phyloP scores from a whole-genome alignment of 2,113 vertebrate species.

The Pollachius pollachius region DNA sequence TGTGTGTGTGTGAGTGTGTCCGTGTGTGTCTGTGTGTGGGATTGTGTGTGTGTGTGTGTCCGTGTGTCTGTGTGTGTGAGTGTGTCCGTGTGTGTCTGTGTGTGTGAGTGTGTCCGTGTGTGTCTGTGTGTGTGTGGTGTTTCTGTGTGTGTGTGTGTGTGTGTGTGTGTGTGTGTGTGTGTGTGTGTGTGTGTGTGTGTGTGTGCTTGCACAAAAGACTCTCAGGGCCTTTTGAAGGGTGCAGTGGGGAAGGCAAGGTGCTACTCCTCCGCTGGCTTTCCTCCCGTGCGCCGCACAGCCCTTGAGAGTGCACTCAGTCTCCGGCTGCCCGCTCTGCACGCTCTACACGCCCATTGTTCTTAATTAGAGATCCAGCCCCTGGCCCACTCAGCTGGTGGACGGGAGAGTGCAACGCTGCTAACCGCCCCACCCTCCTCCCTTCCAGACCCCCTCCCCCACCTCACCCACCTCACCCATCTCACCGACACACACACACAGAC shows the following conservation, averaged over 20 bases:
- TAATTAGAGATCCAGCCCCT: conserved; percentile 67
- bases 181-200: conserved; percentile 9
- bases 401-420: conserved; percentile 40
- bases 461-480: neutral
- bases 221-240: conserved; percentile 61
- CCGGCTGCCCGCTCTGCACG: conserved; percentile 27
- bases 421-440: conserved; percentile 20
- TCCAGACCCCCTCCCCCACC: conserved; percentile 47
- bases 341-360: conserved; percentile 62
- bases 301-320: conserved; percentile 63
- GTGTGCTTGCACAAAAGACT: conserved; percentile 57
- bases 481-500: conserved; percentile 8
- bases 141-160: conserved; percentile 18
- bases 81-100: too few species aligned
- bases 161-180: neutral
- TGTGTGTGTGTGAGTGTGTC: neutral
- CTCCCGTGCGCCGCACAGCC: conserved; percentile 67
- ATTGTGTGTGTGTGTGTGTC: too few species aligned
- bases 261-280: conserved; percentile 56
- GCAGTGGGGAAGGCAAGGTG: conserved; percentile 41
- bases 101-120: conserved; percentile 13
- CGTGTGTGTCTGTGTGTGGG: conserved; percentile 20
- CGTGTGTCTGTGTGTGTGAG: too few species aligned
- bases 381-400: conserved; percentile 63
- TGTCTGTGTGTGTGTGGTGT: conserved; percentile 18